Evolutionary conservation across 1,140 invertebrate genomes (phyloP).

Genomic region (Plodia interpunctella): DNA sequence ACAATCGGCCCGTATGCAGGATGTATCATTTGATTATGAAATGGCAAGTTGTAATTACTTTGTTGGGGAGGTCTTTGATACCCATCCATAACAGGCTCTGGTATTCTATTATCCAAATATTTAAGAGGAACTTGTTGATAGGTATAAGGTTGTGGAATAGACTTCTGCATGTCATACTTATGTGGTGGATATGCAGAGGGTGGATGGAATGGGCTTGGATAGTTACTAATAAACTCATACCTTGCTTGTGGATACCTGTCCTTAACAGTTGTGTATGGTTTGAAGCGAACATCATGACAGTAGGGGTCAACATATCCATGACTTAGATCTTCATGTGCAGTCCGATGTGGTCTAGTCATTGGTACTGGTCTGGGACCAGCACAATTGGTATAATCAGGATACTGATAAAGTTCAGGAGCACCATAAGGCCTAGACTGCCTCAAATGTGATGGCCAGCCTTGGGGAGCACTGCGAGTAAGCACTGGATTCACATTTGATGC

Average conservation of each 20-base stretch:
- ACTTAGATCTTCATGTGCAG: constrained; percentile 41
- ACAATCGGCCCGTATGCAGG: constrained; percentile 49
- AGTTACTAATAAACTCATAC: constrained; percentile 69
- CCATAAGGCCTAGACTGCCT: constrained; percentile 45
- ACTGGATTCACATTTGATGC: constrained; percentile 46
- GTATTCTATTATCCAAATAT: constrained; percentile 54
- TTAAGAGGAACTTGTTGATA: constrained; percentile 62
- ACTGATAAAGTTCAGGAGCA: constrained; percentile 56
- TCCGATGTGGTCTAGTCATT: constrained; percentile 41
- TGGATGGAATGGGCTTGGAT: constrained; percentile 52
- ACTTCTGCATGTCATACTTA: constrained; percentile 60
- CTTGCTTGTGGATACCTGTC: constrained; percentile 56
- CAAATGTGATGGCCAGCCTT: constrained; percentile 48
- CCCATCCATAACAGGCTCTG: constrained; percentile 50
- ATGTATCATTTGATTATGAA: constrained; percentile 51
- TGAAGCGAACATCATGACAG: constrained; percentile 56
- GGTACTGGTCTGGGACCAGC: constrained; percentile 42
- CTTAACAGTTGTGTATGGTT: constrained; percentile 62
- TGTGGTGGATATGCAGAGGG: constrained; percentile 43
- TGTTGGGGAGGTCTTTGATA: constrained; percentile 55
- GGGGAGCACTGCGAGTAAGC: constrained; percentile 35
- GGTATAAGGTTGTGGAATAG: constrained; percentile 52
- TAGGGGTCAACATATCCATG: constrained; percentile 51
- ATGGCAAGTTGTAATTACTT: constrained; percentile 45
- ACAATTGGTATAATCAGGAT: constrained; percentile 54